Evolutionary conservation across 2,888 invertebrate genomes (phyloP).

Genomic region (Mesoligia furuncula): DNA sequence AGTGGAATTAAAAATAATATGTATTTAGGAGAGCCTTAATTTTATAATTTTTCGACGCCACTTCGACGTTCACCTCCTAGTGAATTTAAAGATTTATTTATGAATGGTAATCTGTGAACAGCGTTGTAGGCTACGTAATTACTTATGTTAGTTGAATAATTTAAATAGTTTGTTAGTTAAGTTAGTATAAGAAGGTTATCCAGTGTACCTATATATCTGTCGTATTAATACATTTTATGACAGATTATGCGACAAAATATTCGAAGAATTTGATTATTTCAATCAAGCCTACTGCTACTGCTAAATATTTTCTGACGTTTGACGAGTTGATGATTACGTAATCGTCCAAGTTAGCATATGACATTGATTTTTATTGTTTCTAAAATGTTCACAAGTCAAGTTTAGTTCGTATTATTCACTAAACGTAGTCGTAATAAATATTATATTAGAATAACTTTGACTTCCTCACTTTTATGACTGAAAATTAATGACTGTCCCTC

Average conservation of each 20-base stretch:
- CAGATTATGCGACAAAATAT: no score
- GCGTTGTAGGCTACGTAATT: no score
- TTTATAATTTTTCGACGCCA: background rate
- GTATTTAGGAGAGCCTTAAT: background rate
- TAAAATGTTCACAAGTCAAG: no score
- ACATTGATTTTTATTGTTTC: background rate
- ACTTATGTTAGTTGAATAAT: no score
- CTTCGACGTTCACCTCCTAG: no score
- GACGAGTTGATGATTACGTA: background rate
- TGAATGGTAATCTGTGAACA: no score
- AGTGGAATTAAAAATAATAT: background rate
- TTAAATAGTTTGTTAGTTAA: no score
- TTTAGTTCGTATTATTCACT: background rate
- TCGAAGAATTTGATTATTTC: background rate
- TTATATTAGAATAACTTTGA: constrained; percentile 27
- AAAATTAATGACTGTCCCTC: constrained; percentile 32
- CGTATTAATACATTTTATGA: no score
- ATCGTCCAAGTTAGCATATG: background rate
- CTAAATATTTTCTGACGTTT: background rate
- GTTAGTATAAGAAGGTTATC: no score
- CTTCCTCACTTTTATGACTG: constrained; percentile 5
- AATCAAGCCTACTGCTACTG: background rate
- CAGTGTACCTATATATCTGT: no score
- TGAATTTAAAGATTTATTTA: no score
- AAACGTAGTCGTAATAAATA: constrained; percentile 21